Percentiles rank a stretch among this genome's conserved stretches.
Conservation (phyloP, 2,797 vertebrate genomes). For the Acanthiza pusilla region DNA sequence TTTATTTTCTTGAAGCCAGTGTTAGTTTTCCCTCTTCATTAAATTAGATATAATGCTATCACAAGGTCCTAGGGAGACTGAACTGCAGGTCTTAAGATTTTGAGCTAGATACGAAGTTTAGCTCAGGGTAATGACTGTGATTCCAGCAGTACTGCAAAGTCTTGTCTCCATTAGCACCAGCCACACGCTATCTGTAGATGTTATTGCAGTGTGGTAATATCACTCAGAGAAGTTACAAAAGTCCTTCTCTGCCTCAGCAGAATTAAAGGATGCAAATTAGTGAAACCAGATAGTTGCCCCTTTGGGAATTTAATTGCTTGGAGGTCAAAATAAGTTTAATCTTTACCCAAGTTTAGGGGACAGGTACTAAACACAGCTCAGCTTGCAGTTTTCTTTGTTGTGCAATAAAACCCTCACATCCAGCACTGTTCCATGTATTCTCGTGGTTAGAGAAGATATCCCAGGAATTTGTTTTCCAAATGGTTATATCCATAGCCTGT, state of each 20-base stretch:
- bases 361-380: background rate
- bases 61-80: background rate
- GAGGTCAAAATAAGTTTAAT: background rate
- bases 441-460: background rate
- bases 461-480: background rate
- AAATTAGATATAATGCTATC: background rate
- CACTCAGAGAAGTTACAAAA: background rate
- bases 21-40: background rate
- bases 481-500: background rate
- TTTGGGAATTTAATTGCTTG: background rate
- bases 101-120: background rate
- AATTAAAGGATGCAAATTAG: background rate
- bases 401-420: background rate
- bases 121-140: background rate
- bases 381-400: background rate
- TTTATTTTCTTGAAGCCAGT: background rate
- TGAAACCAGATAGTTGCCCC: background rate
- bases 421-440: background rate
- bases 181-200: background rate
- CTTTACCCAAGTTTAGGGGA: background rate
- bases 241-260: background rate
- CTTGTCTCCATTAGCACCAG: background rate
- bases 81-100: background rate
- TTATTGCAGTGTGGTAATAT: background rate
- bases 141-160: background rate